Base-by-base conservation (phyloP, 1,140 invertebrate species). In the Sycobia sp. region DNA sequence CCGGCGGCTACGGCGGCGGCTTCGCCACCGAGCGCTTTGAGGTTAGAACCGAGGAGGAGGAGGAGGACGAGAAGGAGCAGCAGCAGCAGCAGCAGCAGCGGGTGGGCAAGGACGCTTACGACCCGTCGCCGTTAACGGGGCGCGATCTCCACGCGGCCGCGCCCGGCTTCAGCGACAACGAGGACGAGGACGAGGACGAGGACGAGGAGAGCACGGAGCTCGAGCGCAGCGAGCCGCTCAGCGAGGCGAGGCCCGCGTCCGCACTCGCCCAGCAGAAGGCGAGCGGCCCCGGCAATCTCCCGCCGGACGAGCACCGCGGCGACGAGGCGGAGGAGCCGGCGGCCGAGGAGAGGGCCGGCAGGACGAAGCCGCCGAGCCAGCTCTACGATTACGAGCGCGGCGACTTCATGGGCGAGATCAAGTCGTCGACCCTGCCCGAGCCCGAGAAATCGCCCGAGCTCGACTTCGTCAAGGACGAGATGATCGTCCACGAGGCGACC, bases 341-440 rank as follows among this genome's bases (percentile, higher is more conserved):
- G 16, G 29, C 20, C 13, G 23, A 38, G 10, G 63, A 67, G 39
- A 47, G 54, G 0, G 20, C 47, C 14, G 8, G 10, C 50, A 43
- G 47, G 32, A 2, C 18, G 16, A 36, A 53, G 22, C 46, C 58
- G 1, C 51, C 23, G n/a, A 34, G 0, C 2, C 43, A 14, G 14
- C 10, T 68, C 43, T 51, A 65, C 41, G 47, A 5, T 20, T 53
- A 18, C 18, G 55, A 27, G 1, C 55, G 44, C 38, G 41, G 66
- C 9, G 62, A 69, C 27, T 44, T 71, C 16, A 23, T 70, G 25
- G 47, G 43, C 1, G 64, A 68, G 32, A 51, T 75, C 2, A 67
- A 44, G 22, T 65, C 72, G n/a, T 71, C 71, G 11, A 65, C 67
- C 14, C 46, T 71, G 9, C 72, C 74, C 0, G 64, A 56, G n/a